Base-by-base conservation (phyloP, 1,140 invertebrate species). In the Solenopsis invicta region DNA sequence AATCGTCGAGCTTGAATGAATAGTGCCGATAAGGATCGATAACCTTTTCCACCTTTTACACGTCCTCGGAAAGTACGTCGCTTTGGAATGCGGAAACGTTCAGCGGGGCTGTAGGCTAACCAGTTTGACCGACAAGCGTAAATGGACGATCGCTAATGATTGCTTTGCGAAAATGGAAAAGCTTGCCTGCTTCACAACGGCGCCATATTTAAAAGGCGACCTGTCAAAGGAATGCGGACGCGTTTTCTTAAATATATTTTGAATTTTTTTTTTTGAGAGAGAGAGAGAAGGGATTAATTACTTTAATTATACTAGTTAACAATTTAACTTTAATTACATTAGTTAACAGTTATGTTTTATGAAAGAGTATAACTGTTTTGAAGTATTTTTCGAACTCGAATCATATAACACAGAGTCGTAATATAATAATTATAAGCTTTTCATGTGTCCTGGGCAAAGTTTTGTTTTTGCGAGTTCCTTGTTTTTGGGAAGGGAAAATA, bases 61-160 rank as follows among this genome's bases (percentile, higher is more conserved):
- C 77, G 62, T 67, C 64, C 37, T 21, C 61, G 48, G 77, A 54
- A 81, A 81, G n/a, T 80, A 80, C 77, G 77, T 16, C 29, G 29
- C 1, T 4, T 37, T 56, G 62, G 50, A 81, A 81, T 69, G 77
- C 77, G 77, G 77, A 81, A 80, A 54, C 37, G 2, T 56, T 24
- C 13, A 18, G 10, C 18, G 41, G 21, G 13, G 54, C 61, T 41
- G 13, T 69, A 81, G 21, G 48, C 29, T 56, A 56, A 81, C 64
- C 66, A 81, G 61, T 54, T 81, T 54, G 76, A 34, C 18, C 50
- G 72, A 75, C 52, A 56, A 75, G 41, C 45, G 8, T 72, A 29
- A 72, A 13, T 12, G 41, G 21, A 48, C 16, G 69, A 24, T 61
- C n/a, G 18, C 52, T 76, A n/a, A 34, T 29, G 21, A 78, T 24